Base-by-base conservation (phyloP, 2,888 invertebrate species). In the Mycalesis mineus region DNA sequence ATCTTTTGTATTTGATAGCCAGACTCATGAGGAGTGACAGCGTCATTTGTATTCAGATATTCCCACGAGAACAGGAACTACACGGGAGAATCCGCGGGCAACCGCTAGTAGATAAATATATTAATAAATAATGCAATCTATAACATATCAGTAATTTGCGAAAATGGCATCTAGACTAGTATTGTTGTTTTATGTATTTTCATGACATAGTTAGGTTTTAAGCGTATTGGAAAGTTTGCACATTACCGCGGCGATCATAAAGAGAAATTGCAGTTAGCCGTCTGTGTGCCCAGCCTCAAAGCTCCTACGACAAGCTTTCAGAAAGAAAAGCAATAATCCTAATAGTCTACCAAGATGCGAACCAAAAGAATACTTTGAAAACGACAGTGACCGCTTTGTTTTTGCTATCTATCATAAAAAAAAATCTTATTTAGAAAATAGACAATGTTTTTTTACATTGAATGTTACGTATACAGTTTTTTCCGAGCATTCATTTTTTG, bases 201-300 rank as follows among this genome's bases (percentile, higher is more conserved):
- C 47, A 44, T 55, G 47, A 59, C 42, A 52, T 47, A 59, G 52
- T 9, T 14, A 60, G 49, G 44, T 50, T 40, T 48, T 56, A 56
- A 50, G 40, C 50, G 45, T 50, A 45, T 54, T 54, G 13, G 22
- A 60, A 60, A 60, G 48, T 60, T 57, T 40, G 29, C 44, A 54
- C 53, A 54, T 57, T 50, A 57, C 29, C 29, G 41, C 7, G 17
- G 44, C 57, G 45, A 54, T 60, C 57, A 50, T 57, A 54, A 60
- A 50, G 57, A 50, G 28, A 60, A 54, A 57, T 60, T 54, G 51
- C 57, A 51, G 45, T 47, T 52, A 40, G 45, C 13, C 45, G 45
- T 51, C 33, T 39, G n/a, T 22, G n/a, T 56, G n/a, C 28, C 7
- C 1, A 15, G 33, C 45, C 14, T 40, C 31, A 9, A 17, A 51